Percentiles rank a stretch among this genome's conserved stretches.
phyloP scores from a whole-genome alignment of 2,888 invertebrate genomes.

The Ashinkailepas kermadecensis region DNA sequence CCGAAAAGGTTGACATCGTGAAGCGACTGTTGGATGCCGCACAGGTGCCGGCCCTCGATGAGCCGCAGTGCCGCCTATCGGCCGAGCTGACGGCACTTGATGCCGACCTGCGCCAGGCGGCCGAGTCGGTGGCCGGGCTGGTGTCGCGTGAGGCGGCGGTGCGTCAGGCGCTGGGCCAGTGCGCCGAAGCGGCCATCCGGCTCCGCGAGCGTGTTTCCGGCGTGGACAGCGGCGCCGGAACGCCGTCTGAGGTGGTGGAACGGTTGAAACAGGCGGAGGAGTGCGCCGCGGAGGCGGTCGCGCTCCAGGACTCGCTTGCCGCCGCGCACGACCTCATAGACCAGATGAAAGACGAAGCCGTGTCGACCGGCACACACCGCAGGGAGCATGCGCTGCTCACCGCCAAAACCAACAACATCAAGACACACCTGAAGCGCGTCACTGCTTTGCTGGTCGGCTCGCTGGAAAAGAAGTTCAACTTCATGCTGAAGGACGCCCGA shows the following conservation, averaged over 20 bases:
- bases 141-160: not conserved
- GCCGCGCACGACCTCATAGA: not conserved
- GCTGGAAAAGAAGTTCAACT: not conserved
- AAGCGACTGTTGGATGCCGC: not conserved
- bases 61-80: not conserved
- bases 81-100: not conserved
- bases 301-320: not conserved
- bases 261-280: not conserved
- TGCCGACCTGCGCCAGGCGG: not conserved
- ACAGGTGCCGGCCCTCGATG: not conserved
- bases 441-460: not conserved
- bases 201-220: not conserved
- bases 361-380: not conserved
- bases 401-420: not conserved
- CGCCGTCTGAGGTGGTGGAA: not conserved
- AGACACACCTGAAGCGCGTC: not conserved
- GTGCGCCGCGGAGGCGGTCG: not conserved
- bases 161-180: not conserved
- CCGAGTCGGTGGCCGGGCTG: not conserved
- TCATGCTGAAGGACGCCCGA: not conserved
- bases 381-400: not conserved
- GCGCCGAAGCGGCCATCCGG: not conserved
- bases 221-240: not conserved
- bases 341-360: not conserved
- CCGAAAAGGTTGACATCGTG: not conserved